Conservation (phyloP, 2,888 invertebrate species). For the Caenorhabditis auriculariae region DNA sequence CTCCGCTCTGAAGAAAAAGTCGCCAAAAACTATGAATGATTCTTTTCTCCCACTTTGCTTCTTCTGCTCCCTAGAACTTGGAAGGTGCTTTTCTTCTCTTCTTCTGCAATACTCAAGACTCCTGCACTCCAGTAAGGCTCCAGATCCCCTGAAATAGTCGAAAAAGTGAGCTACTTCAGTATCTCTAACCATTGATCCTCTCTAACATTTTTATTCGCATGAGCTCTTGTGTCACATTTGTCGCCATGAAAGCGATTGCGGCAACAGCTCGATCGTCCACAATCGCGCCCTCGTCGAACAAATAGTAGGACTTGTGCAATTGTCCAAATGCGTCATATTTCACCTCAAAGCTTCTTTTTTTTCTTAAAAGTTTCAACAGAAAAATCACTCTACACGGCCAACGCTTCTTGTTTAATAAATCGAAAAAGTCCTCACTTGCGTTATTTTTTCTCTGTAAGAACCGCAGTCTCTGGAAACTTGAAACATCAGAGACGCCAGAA, state of each 20-base stretch:
- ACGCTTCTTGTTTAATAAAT: neutral
- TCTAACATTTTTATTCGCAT: constrained; percentile 34
- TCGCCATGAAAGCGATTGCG: constrained; percentile 45
- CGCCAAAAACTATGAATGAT: neutral
- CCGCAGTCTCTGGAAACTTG: constrained; percentile 51
- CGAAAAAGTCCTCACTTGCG: neutral
- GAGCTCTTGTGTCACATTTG: constrained; percentile 32
- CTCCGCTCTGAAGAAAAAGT: constrained; percentile 35
- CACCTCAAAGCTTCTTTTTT: constrained; percentile 20
- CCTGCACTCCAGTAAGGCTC: constrained; percentile 24
- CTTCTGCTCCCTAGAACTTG: neutral
- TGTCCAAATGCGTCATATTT: constrained; percentile 16
- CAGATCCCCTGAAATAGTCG: constrained; percentile 6
- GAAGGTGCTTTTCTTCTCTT: constrained; percentile 6
- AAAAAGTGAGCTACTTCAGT: neutral
- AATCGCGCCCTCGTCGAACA: constrained; percentile 25
- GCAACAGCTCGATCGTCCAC: constrained; percentile 43
- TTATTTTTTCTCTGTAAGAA: constrained; percentile 31
- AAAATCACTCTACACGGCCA: neutral
- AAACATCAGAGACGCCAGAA: constrained; percentile 35
- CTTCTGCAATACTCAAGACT: too few relatives aligned
- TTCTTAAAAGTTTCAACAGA: constrained; percentile 26
- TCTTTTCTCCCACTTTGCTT: constrained; percentile 7
- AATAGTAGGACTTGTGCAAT: constrained; percentile 40
- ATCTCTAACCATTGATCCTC: constrained; percentile 28